Evolutionary conservation across 2,113 vertebrate species (phyloP).

Genomic region (Pycnonotus jocosus): DNA sequence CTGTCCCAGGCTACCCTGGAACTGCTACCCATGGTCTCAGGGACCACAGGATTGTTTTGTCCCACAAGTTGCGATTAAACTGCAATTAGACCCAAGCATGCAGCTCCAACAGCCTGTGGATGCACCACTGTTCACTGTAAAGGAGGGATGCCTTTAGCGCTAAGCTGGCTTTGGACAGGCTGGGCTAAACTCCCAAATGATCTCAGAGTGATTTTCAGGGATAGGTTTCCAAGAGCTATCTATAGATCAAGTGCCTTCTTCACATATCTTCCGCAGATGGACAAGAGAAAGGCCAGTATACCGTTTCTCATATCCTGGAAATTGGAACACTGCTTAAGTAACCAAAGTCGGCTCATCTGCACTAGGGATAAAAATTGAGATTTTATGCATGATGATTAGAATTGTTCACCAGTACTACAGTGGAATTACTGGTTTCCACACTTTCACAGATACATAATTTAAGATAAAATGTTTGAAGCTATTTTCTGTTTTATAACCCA

Average conservation of each 20-base stretch:
- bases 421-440: neutral
- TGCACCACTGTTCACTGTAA: neutral
- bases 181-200: neutral
- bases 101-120: neutral
- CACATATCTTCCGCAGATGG: neutral
- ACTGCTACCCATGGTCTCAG: neutral
- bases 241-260: conserved; percentile 34
- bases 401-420: neutral
- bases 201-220: neutral
- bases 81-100: neutral
- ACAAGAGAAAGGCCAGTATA: neutral
- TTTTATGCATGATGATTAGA: neutral
- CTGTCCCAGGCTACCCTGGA: neutral
- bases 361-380: neutral
- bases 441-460: neutral
- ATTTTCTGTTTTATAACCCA: neutral
- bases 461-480: neutral
- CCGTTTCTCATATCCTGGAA: neutral
- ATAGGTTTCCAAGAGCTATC: conserved; percentile 19
- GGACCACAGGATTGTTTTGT: neutral
- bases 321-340: neutral
- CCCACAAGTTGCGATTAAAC: neutral
- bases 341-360: neutral
- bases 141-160: neutral
- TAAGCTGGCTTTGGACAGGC: neutral